Evolutionary conservation across 2,888 invertebrate genomes (phyloP), one percentile per base, ranked within the genome.

Genomic region (Agrochola lychnidis): DNA sequence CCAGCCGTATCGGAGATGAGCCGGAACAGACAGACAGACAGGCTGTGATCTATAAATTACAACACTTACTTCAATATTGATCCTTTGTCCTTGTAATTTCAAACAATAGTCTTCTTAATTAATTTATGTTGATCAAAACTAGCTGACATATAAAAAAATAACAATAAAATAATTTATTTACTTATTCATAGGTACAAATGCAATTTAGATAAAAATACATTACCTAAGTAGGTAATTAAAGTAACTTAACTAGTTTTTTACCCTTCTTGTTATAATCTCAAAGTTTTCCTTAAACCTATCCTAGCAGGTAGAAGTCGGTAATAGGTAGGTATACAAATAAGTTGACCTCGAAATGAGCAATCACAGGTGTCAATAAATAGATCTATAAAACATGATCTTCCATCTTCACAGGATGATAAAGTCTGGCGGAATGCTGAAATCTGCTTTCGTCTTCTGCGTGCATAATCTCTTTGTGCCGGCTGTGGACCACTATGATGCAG

Each of bases 391-490:
- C 84, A 51, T 91, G 82, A 30, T 92, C 94, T 2, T 91, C 90
- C 1, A 82, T 90, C 48, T 88, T 90, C n/a, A 95, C 94, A 0
- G 93, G 82, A 45, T 91, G 90, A 86, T 95, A 95, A 7, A 95
- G 78, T 68, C 94, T 90, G 25, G 90, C 96, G 1, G 96, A 95
- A 73, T 90, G 92, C 83, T 93, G 94, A 83, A 95, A 95, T 56
- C 90, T 86, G 0, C 61, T 70, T 78, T 94, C 94, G 48, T 95
- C 91, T 36, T 94, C 92, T 57, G 94, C 94, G 59, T 92, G 83
- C 96, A 96, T 96, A 3, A 96, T 94, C 88, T 96, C 91, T 83
- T 96, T 96, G 87, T 96, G 96, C 1, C 95, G 90, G 74, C 96
- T 96, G 89, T 96, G 96, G 2, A 96, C 96, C 70, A 96, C 94